These are phyloP conservation scores for Percopsis transmontana DNA, from an alignment of 2,113 vertebrate species.

Conservation along the genomic window DNA sequence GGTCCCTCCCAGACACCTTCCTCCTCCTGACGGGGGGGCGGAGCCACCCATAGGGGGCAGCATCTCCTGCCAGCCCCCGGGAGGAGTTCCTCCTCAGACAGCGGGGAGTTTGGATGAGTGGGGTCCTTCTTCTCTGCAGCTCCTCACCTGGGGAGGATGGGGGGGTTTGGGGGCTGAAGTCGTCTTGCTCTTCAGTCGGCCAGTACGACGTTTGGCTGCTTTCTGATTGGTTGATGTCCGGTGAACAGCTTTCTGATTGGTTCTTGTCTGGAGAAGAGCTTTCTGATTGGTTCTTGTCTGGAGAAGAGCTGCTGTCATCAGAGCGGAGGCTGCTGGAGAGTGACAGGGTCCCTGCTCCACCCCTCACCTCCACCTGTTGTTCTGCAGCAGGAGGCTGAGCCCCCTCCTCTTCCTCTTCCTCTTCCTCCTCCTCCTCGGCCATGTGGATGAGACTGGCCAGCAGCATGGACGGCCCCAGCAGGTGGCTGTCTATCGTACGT, in stretches of 20 bases:
- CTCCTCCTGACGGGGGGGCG: conserved; percentile 76
- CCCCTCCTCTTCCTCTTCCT: conserved; percentile 46
- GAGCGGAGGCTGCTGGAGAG: conserved; percentile 59
- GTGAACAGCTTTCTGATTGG: conserved; percentile 17
- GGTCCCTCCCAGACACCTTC: conserved; percentile 65
- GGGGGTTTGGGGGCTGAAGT: background rate
- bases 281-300: no score
- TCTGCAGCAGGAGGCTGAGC: conserved; percentile 5
- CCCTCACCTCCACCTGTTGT: conserved; percentile 65
- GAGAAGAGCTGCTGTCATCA: conserved; percentile 31
- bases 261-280: no score
- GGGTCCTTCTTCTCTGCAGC: background rate
- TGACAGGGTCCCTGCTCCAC: conserved; percentile 27
- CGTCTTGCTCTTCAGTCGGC: conserved; percentile 3
- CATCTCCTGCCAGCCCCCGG: conserved; percentile 66
- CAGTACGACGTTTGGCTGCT: conserved; percentile 38
- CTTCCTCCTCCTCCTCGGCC: conserved; percentile 65
- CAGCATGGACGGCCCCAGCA: conserved; percentile 80
- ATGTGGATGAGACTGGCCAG: conserved; percentile 81
- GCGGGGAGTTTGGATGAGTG: conserved; percentile 71
- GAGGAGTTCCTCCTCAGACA: conserved; percentile 83
- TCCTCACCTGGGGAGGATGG: conserved; percentile 9
- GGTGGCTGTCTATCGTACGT: conserved; percentile 70
- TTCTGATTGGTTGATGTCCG: conserved; percentile 56
- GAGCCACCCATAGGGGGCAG: conserved; percentile 26